Base-by-base conservation (phyloP, 2,113 vertebrate species). In the Tragulus kanchil region DNA sequence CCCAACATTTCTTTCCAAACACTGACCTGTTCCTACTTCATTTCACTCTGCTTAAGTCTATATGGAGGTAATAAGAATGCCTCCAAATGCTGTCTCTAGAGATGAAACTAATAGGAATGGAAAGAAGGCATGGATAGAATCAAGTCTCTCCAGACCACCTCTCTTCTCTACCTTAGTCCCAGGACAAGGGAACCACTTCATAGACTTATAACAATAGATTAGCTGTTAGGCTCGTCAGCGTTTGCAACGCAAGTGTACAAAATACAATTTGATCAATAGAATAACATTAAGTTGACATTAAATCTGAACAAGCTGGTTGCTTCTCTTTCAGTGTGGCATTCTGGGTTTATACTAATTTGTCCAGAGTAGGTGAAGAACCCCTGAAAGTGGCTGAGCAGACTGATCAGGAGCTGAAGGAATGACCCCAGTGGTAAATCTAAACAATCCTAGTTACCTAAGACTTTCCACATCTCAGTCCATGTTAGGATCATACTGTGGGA, bases 271-370 rank as follows among this genome's bases (percentile, higher is more conserved):
- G 78, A 73, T 45, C 69, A 73, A 25, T 7, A 82, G 31, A 71
- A 77, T 93, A 79, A 91, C 78, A 65, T 93, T 83, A 83, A 84
- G 19, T 87, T 85, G 78, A 81, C 48, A 36, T 73, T 62, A 64
- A 87, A 86, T 88, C 12, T 54, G 50, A 79, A 59, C 7, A 81
- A 89, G 89, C 1, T 56, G 75, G 19, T 42, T 93, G 25, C n/a
- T 75, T 93, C 14, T 84, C 61, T 93, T 90, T 42, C 42, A 56
- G 5, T 50, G 45, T 71, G 67, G 23, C 23, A 50, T n/a, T 93
- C 48, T 88, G 19, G 26, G 16, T 79, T 93, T 90, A 42, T 16
- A 67, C 12, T 21, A 58, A 73, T 42, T 81, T 96, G 54, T 71
- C 71, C 10, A 6, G 64, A 71, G 26, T 31, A 45, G 11, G 56